phyloP scores from a whole-genome alignment of 2,888 invertebrate species.

The Nomada goodeniana region DNA sequence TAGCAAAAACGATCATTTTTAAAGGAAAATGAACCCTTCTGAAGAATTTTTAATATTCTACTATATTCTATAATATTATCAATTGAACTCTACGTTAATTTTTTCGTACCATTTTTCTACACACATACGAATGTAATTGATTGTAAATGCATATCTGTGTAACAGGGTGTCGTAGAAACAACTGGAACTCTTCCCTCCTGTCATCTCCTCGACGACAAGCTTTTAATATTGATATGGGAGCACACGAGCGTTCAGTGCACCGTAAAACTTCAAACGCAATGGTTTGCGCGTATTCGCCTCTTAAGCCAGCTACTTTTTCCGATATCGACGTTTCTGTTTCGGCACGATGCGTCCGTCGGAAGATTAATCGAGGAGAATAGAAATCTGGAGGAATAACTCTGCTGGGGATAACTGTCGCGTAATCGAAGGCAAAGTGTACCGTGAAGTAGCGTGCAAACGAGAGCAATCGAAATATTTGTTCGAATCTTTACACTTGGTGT shows the following conservation, averaged over 20 bases:
- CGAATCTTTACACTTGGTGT: background rate
- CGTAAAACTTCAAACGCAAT: background rate
- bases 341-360: slow-evolving; percentile 5
- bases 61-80: no score
- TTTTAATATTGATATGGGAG: background rate
- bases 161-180: background rate
- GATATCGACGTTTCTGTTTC: slow-evolving; percentile 24
- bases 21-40: no score
- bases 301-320: slow-evolving; percentile 14
- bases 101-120: no score
- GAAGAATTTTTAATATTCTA: no score
- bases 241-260: background rate
- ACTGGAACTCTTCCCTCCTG: background rate
- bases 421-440: slow-evolving; percentile 7
- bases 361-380: slow-evolving; percentile 31
- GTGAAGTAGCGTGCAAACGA: background rate
- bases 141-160: background rate
- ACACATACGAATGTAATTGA: no score
- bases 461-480: background rate
- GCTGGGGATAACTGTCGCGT: background rate
- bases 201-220: background rate
- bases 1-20: no score
- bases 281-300: slow-evolving; percentile 17
- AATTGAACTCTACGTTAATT: no score
- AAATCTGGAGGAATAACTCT: background rate